Evolutionary conservation across 2,113 vertebrate species (phyloP).

Genomic region (Peromyscus maniculatus): DNA sequence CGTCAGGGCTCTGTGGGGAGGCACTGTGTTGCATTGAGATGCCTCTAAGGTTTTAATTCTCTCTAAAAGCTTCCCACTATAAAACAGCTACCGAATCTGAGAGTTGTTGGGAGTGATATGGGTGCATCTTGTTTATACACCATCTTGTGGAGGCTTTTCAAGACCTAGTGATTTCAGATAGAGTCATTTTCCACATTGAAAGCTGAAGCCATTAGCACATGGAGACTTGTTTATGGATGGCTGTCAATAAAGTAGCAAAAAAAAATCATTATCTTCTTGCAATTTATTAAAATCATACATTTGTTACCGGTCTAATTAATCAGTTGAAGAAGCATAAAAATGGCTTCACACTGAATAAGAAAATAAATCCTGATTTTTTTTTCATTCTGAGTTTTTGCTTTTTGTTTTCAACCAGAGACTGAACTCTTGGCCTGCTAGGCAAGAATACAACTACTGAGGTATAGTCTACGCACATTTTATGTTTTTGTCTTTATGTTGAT

Average conservation of each 20-base stretch:
- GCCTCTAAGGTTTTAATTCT: slow-evolving; percentile 76
- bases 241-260: not conserved
- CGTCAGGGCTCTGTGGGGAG: slow-evolving; percentile 30
- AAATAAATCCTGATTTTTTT: not conserved
- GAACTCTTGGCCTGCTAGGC: not conserved
- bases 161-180: not conserved
- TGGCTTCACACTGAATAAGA: not conserved
- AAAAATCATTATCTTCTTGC: not conserved
- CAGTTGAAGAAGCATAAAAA: not conserved
- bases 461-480: too few relatives aligned
- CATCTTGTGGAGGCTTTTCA: not conserved
- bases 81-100: slow-evolving; percentile 65
- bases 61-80: slow-evolving; percentile 64
- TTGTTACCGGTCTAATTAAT: not conserved
- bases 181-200: not conserved
- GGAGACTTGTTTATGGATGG: not conserved
- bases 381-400: not conserved
- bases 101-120: slow-evolving; percentile 26
- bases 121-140: slow-evolving; percentile 31
- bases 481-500: not conserved
- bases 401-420: not conserved
- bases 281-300: not conserved
- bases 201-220: not conserved
- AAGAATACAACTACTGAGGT: not conserved
- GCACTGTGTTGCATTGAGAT: not conserved